Percentiles rank a stretch among this genome's conserved stretches.
These are phyloP conservation scores for Drosophila willistoni DNA, from an alignment of 1,140 invertebrate species.

Conservation along the genomic window DNA sequence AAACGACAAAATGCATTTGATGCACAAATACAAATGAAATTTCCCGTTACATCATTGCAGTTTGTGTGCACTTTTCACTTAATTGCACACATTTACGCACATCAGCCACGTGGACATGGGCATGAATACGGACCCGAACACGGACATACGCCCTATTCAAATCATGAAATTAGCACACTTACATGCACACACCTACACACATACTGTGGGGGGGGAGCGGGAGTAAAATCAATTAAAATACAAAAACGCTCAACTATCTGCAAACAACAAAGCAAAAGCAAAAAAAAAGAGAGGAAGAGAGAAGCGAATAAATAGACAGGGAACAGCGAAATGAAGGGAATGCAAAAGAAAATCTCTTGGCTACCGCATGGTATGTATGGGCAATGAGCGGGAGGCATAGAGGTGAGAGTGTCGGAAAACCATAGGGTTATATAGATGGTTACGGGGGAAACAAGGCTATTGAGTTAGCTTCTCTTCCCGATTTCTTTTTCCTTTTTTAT, in stretches of 20 bases:
- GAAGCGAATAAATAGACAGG: not conserved
- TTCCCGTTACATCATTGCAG: conserved; percentile 53
- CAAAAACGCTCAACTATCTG: conserved; percentile 58
- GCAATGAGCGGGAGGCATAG: conserved; percentile 21
- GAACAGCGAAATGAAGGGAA: not conserved
- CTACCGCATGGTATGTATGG: conserved; percentile 26
- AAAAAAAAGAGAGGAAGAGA: conserved; percentile 30
- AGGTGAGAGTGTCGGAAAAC: not conserved
- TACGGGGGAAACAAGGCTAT: conserved; percentile 2
- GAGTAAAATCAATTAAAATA: conserved; percentile 71
- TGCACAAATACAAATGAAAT: conserved; percentile 65
- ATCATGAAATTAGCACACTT: conserved; percentile 75
- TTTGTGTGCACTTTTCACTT: conserved; percentile 78
- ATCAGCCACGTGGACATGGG: conserved; percentile 4
- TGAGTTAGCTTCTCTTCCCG: conserved; percentile 1
- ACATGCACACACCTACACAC: conserved; percentile 30
- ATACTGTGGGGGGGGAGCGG: not conserved
- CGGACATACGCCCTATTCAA: conserved; percentile 50
- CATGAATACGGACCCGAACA: conserved; percentile 3
- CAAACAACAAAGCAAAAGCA: conserved; percentile 46
- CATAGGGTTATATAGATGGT: not conserved
- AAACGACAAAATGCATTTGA: not conserved
- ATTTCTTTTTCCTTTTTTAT: not conserved
- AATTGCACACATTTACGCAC: conserved; percentile 63
- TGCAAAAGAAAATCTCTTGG: conserved; percentile 38